phyloP scores from a whole-genome alignment of 2,113 vertebrate genomes.

The Vimba vimba region DNA sequence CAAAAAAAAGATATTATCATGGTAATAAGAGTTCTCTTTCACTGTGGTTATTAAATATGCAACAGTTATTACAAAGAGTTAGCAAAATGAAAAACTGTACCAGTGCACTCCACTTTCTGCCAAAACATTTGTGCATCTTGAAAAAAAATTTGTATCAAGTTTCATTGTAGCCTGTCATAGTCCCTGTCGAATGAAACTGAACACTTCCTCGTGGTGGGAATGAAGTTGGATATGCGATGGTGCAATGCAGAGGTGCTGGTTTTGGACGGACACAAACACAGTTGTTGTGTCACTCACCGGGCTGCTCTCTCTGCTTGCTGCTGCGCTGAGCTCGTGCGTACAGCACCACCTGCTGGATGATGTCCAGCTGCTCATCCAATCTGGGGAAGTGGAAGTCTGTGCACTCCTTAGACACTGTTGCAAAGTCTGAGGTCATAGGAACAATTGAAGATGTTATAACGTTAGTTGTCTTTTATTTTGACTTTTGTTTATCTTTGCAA shows the following conservation, averaged over 20 bases:
- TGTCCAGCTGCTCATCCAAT: constrained; percentile 90
- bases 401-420: constrained; percentile 93
- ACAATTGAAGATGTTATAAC: background rate
- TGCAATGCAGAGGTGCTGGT: constrained; percentile 54
- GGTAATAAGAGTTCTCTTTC: background rate
- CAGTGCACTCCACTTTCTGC: constrained; percentile 21
- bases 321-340: constrained; percentile 88
- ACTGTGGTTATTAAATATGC: background rate
- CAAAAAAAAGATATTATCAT: background rate
- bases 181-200: constrained; percentile 39
- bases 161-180: constrained; percentile 35
- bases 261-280: constrained; percentile 45
- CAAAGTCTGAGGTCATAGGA: constrained; percentile 83
- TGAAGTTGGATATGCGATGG: constrained; percentile 51
- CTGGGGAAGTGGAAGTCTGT: constrained; percentile 94
- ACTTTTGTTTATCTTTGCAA: background rate
- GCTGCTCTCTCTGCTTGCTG: constrained; percentile 83
- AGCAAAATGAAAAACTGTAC: constrained; percentile 21
- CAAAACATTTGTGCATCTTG: constrained; percentile 45
- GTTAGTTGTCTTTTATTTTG: background rate
- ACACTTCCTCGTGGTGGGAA: constrained; percentile 47
- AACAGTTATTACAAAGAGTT: background rate
- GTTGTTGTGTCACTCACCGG: constrained; percentile 74
- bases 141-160: constrained; percentile 38
- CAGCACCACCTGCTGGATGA: constrained; percentile 94